phyloP scores from a whole-genome alignment of 1,140 invertebrate genomes.

The Drosophila equinoxialis region DNA sequence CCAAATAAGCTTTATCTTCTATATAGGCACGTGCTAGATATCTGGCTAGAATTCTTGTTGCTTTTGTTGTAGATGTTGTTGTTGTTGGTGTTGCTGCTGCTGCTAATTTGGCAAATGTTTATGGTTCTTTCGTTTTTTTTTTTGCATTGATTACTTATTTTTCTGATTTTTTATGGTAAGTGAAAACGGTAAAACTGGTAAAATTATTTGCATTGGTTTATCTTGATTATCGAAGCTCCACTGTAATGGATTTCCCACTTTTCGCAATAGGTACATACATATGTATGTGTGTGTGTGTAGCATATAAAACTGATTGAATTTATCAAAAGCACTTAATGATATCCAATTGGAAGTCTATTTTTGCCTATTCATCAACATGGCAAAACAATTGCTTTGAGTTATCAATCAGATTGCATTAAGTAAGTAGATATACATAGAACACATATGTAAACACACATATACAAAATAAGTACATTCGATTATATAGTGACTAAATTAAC shows the following conservation, averaged over 20 bases:
- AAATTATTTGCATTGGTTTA: background rate
- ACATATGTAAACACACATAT: no score
- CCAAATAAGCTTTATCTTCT: constrained; percentile 7
- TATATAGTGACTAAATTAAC: no score
- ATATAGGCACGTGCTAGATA: constrained; percentile 34
- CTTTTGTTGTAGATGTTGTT: background rate
- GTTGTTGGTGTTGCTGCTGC: background rate
- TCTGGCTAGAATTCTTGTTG: background rate
- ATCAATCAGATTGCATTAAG: background rate
- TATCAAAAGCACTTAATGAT: constrained; percentile 9
- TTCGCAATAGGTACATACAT: no score
- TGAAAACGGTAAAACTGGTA: background rate
- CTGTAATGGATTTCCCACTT: background rate
- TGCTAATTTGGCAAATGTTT: constrained; percentile 37
- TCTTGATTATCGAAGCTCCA: background rate
- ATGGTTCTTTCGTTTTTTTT: constrained; percentile 15
- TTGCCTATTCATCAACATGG: no score
- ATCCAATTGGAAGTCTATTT: background rate
- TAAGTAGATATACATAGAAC: background rate
- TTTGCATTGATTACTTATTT: constrained; percentile 8
- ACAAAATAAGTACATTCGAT: no score
- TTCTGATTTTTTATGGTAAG: background rate
- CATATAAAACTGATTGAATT: background rate
- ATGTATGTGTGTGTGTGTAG: no score
- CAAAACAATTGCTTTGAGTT: background rate